A percentile compares a stretch with the other conserved stretches of the same genome.
Conservation (phyloP, 2,113 vertebrate genomes). For the Xenopus laevis region DNA sequence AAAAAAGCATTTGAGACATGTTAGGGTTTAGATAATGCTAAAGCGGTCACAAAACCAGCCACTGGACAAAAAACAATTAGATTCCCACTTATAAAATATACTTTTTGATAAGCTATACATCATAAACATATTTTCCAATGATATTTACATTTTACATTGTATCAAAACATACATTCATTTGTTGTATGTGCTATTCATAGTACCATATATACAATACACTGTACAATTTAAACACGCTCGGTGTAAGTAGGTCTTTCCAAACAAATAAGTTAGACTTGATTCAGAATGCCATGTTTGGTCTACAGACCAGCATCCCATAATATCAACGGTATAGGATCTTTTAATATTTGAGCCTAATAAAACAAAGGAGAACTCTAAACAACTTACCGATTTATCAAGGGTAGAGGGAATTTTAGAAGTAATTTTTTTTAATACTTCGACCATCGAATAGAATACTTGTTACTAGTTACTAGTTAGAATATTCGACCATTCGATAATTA, state of each 20-base stretch:
- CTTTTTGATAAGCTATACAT: constrained; percentile 12
- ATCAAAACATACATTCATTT: constrained; percentile 42
- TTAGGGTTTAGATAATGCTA: no score
- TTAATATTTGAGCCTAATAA: no score
- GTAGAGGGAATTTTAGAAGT: no score
- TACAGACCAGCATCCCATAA: no score
- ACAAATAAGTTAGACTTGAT: neutral
- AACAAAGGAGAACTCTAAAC: no score
- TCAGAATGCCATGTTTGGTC: neutral
- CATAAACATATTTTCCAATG: constrained; percentile 2
- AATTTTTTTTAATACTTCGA: no score
- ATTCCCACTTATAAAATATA: constrained; percentile 19
- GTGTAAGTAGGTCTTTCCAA: neutral
- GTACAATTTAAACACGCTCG: constrained; percentile 3
- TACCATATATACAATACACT: constrained; percentile 28
- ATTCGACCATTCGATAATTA: no score
- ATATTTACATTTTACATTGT: constrained; percentile 45
- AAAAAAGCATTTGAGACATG: neutral
- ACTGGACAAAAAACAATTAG: neutral
- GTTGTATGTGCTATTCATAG: constrained; percentile 24
- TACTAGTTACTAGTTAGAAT: no score
- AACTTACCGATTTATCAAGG: no score
- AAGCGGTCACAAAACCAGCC: constrained; percentile 1
- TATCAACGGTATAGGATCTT: no score
- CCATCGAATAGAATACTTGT: no score